Conservation (phyloP, 2,888 invertebrate genomes). For the Serripes groenlandicus region DNA sequence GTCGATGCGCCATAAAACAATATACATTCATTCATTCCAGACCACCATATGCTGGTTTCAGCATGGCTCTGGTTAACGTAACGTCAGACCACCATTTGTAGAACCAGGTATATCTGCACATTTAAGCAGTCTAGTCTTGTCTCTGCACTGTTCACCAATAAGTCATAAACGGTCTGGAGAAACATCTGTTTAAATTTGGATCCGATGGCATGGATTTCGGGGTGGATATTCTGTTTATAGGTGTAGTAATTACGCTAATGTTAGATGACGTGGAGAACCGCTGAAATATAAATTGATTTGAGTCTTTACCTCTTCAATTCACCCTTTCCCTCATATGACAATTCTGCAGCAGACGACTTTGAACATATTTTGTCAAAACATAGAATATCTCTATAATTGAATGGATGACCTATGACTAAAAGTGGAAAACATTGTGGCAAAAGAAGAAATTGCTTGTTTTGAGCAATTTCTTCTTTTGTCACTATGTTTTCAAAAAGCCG, state of each 20-base stretch:
- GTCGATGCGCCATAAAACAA: no score
- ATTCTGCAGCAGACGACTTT: not conserved
- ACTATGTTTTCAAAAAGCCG: not conserved
- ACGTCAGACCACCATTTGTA: no score
- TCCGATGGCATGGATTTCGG: no score
- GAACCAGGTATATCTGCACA: no score
- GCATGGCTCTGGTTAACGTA: no score
- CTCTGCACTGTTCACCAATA: no score
- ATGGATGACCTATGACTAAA: not conserved
- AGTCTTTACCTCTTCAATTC: no score
- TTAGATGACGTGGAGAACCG: not conserved
- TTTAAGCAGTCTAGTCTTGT: no score
- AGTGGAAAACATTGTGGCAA: slow-evolving; percentile 2
- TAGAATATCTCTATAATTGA: not conserved
- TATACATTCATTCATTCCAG: no score
- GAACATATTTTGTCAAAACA: not conserved
- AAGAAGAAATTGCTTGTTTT: not conserved
- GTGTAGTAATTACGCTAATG: not conserved
- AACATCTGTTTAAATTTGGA: no score
- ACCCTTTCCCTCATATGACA: not conserved
- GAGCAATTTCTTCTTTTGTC: not conserved
- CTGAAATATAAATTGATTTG: not conserved
- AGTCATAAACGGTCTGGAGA: no score
- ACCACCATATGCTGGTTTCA: no score
- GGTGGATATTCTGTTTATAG: not conserved